Conservation (phyloP, 1,140 invertebrate species). For the Elymnias hypermnestra region DNA sequence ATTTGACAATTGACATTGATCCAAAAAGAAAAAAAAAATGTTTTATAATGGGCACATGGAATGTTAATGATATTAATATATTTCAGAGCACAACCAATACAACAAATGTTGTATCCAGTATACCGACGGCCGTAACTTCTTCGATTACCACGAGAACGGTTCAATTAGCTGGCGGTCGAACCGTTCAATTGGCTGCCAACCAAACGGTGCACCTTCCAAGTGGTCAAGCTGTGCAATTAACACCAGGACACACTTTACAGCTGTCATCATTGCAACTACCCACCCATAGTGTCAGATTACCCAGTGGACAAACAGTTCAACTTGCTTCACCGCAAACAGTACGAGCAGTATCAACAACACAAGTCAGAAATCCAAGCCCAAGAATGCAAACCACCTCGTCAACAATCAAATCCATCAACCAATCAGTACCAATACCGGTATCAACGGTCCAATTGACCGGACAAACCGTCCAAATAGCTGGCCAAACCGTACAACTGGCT, state of each 20-base stretch:
- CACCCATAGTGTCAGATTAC: slow-evolving; percentile 49
- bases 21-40: too few species aligned
- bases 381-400: slow-evolving; percentile 26
- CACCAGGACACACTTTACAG: slow-evolving; percentile 45
- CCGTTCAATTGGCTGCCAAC: slow-evolving; percentile 43
- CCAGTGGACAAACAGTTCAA: slow-evolving; percentile 59
- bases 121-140: slow-evolving; percentile 35
- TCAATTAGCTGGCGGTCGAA: slow-evolving; percentile 45
- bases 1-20: too few species aligned
- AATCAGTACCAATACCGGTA: slow-evolving; percentile 48
- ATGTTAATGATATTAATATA: not conserved
- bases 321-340: slow-evolving; percentile 43
- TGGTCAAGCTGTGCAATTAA: slow-evolving; percentile 47
- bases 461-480: slow-evolving; percentile 57
- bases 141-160: slow-evolving; percentile 43
- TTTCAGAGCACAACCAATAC: slow-evolving; percentile 42
- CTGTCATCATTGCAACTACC: slow-evolving; percentile 48
- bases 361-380: slow-evolving; percentile 32
- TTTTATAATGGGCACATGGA: too few species aligned
- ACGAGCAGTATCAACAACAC: slow-evolving; percentile 29
- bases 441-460: slow-evolving; percentile 55
- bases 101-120: slow-evolving; percentile 43
- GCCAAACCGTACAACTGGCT: slow-evolving; percentile 53
- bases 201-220: slow-evolving; percentile 51
- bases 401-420: slow-evolving; percentile 29